Evolutionary conservation across 2,113 vertebrate species (phyloP), one percentile per base, ranked within the genome.

Genomic region (Plectropomus leopardus): DNA sequence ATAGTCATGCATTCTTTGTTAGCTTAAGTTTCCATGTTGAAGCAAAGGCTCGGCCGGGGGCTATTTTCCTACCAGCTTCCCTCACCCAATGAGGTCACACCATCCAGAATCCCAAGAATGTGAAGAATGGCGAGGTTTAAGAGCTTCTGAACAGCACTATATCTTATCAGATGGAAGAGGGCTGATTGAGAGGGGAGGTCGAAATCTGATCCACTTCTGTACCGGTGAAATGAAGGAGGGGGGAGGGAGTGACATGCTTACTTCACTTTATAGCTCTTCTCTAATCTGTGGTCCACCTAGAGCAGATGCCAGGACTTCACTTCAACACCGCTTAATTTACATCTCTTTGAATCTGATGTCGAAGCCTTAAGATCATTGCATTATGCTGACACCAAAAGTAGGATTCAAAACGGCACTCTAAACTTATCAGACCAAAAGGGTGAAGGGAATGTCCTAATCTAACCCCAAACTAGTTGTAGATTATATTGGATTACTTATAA

Each of bases 71-170:
- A 86, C 83, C 68, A 66, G 79, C 90, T 87, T 83, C 55, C 26
- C 86, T 92, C 85, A 83, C 78, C 88, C 92, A 93, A 91, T 94
- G 94, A 94, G 90, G 90, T 95, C 91, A 92, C 90, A 88, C 75
- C 86, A 84, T 81, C 68, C 80, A 92, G 82, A 90, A 94, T 94
- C 86, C 44, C 0, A 61, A 76, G 90, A 94, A 95, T 95, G 90
- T 88, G 24, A 86, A 89, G 91, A 92, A 94, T 93, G 92, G 69
- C 19, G 10, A 88, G 53, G 70, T 93, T 94, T 91, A 90, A 89
- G 76, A 83, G 91, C 83, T 88, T 77, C 85, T 82, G 79, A 91
- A 78, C 83, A 82, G 66, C 63, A 15, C 81, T 83, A 59, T 83
- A 86, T 59, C 66, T 91, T 93, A 91, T 94, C 91, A 92, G 88